Conservation (phyloP, 2,113 vertebrate genomes). For the Phyllostomus hastatus region DNA sequence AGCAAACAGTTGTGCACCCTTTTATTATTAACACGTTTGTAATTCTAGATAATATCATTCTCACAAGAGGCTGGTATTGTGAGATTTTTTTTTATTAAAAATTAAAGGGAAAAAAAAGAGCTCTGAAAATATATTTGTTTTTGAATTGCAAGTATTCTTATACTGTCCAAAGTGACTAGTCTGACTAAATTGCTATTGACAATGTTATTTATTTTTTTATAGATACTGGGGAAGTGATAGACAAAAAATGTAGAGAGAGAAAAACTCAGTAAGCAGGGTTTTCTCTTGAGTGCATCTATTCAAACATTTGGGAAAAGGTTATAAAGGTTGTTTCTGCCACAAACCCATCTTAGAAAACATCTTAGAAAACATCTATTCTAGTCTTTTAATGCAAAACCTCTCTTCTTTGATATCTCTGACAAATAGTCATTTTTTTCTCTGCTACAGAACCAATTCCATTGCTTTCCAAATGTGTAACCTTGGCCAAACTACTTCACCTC, state of each 20-base stretch:
- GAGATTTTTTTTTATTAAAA: neutral
- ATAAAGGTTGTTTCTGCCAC: neutral
- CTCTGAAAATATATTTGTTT: conserved; percentile 17
- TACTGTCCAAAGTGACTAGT: conserved; percentile 22
- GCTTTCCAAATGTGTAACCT: neutral
- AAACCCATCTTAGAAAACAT: neutral
- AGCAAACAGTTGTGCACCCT: conserved; percentile 77
- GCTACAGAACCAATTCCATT: neutral
- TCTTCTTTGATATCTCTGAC: neutral
- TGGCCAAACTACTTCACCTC: neutral
- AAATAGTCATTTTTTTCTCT: neutral
- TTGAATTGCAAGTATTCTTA: conserved; percentile 51
- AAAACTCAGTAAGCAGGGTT: neutral
- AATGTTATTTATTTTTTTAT: neutral
- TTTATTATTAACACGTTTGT: conserved; percentile 57
- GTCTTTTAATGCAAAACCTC: neutral
- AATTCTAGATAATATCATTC: conserved; percentile 32
- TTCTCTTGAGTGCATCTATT: neutral
- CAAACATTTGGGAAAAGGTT: neutral
- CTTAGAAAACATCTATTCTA: neutral
- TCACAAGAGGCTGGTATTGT: neutral
- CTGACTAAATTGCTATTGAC: neutral
- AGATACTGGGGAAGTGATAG: neutral
- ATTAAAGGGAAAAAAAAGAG: neutral
- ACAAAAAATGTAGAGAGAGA: neutral